phyloP scores from a whole-genome alignment of 2,888 invertebrate genomes.

The Copidosoma aretas region DNA sequence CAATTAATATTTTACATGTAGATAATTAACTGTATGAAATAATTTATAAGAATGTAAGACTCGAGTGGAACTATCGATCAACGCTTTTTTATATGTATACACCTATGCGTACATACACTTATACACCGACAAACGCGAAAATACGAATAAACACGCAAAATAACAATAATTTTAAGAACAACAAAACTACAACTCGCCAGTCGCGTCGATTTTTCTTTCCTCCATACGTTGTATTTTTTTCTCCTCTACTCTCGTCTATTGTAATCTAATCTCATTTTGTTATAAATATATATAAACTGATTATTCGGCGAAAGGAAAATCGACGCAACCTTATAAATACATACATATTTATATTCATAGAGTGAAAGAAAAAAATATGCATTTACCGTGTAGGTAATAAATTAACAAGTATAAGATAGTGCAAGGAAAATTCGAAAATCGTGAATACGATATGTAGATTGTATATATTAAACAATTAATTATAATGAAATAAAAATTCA shows the following conservation, averaged over 20 bases:
- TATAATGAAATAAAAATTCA: slow-evolving; percentile 24
- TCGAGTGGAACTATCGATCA: slow-evolving; percentile 55
- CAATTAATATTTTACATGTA: slow-evolving; percentile 54
- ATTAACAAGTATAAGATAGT: slow-evolving; percentile 37
- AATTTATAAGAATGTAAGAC: slow-evolving; percentile 46
- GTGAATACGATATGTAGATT: slow-evolving; percentile 12
- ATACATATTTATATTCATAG: slow-evolving; percentile 5
- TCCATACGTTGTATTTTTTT: slow-evolving; percentile 9
- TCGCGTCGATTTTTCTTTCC: slow-evolving; percentile 25
- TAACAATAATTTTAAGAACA: neutral
- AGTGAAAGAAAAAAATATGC: slow-evolving; percentile 21
- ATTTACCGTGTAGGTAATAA: slow-evolving; percentile 42
- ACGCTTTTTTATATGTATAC: slow-evolving; percentile 57
- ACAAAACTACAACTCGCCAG: slow-evolving; percentile 10
- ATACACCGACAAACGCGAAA: slow-evolving; percentile 35
- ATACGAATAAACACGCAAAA: slow-evolving; percentile 16
- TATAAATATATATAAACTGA: slow-evolving; percentile 28
- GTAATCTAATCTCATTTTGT: slow-evolving; percentile 36
- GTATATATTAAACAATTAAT: slow-evolving; percentile 12
- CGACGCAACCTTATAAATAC: slow-evolving; percentile 22
- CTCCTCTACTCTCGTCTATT: slow-evolving; percentile 9
- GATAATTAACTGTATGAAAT: slow-evolving; percentile 50
- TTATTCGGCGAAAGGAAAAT: slow-evolving; percentile 26
- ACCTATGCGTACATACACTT: slow-evolving; percentile 37
- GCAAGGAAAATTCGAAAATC: slow-evolving; percentile 37